Base-by-base conservation (phyloP, 2,113 vertebrate species). In the Camelus dromedarius region DNA sequence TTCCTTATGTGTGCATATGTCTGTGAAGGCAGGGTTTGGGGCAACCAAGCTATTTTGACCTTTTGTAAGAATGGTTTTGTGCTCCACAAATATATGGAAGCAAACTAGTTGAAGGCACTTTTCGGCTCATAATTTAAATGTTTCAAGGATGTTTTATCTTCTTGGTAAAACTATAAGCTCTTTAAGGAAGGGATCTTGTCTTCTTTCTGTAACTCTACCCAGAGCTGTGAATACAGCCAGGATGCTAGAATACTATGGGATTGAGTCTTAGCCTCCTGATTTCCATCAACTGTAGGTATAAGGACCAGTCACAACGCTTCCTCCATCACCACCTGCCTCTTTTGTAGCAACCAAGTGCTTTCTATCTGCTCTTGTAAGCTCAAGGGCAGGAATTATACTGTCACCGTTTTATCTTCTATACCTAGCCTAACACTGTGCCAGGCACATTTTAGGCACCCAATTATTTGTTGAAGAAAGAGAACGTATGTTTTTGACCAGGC, bases 1-100 rank as follows among this genome's bases (percentile, higher is more conserved):
- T 94, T 88, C 86, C 69, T 89, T 95, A 42, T 18, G 30, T 58
- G 93, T 62, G 48, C 58, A 42, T 15, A 67, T 50, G 42, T 35
- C 48, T 42, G 12, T 79, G 73, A 91, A 89, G 60, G 56, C 28
- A 91, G 73, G 19, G 42, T 77, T 54, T 92, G 58, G 77, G 52
- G 80, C 8, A 81, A 73, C 50, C 56, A 64, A 89, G 72, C 48
- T 82, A 14, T 84, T 95, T 30, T 96, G 95, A 88, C 12, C 35
- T 93, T 89, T 76, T 32, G 1, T 46, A 73, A 84, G 24, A 72
- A 6, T 58, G 13, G 15, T 79, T 80, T 87, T 90, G 38, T 92
- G 54, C 19, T 70, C 26, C 38, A 48, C 73, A 46, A 89, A 86
- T 52, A 86, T 6, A 56, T 24, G 50, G 46, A 50, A 85, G 62